Evolutionary conservation across 2,888 invertebrate species (phyloP), one percentile per base, ranked within the genome.

Genomic region (Caenorhabditis uteleia): DNA sequence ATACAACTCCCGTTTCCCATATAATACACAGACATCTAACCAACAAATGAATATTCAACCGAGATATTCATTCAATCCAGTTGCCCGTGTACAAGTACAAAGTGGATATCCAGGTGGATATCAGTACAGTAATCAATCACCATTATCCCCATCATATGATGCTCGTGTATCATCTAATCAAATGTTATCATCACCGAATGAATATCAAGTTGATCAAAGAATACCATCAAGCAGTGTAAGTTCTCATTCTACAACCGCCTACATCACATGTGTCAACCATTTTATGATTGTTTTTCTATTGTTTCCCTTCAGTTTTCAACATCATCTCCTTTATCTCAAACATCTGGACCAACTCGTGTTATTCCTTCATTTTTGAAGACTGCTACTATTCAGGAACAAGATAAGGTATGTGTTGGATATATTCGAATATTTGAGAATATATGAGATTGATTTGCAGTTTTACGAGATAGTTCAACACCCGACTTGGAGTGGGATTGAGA

Each of bases 401-500:
- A 75, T 56, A 56, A 68, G 62, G 74, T 74, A 25, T 38, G 48
- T 53, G 39, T 38, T 23, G 8, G 18, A 42, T 20, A 18, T 14
- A 14, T 8, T 43, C 33, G n/a, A 16, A 8, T 21, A 0, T 2
- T 1, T 10, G 14, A 10, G n/a, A 25, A 20, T 18, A 25, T 3
- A n/a, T n/a, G n/a, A n/a, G n/a, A n/a, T n/a, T 20, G 2, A 46
- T 12, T 60, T 69, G 31, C 42, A 70, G 69, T 75, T 75, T 51
- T 75, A 75, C 57, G 66, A 60, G 36, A 75, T 75, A 23, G 75
- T 75, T 8, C 75, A 75, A 43, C 51, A 75, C 55, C 70, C 71
- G 1, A 44, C 55, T 16, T 72, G 71, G 73, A 56, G 61, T 34
- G 64, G 58, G 1, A 48, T 36, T 12, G 71, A 75, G 42, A 75